Evolutionary conservation across 1,140 invertebrate species (phyloP), one percentile per base, ranked within the genome.

Genomic region (Popillia japonica): DNA sequence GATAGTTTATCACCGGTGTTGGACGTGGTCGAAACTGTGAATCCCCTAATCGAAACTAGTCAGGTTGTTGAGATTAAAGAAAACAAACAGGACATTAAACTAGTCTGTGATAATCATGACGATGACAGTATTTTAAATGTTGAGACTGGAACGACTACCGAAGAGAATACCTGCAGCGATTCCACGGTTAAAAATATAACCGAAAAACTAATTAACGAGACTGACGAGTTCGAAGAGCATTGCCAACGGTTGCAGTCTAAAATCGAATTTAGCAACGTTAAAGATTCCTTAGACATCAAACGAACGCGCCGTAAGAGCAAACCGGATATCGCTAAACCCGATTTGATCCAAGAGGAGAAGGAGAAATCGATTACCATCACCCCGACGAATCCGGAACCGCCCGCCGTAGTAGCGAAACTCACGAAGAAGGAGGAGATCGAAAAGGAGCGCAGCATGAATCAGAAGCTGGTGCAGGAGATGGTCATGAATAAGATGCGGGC

Each of bases 401-500:
- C 40, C 10, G 27, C 41, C 9, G n/a, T n/a, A n/a, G n/a, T n/a
- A n/a, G n/a, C n/a, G n/a, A 76, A 44, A 14, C 44, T 85, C 9
- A 85, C 85, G 76, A 83, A 82, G 40, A 86, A 85, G 77, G 85
- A 86, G 78, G 79, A 82, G 77, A 85, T 86, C 44, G 82, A 85
- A 79, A 84, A 85, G 78, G 85, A 85, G 78, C 73, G 85, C 0
- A 84, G 86, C 59, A 79, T 83, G n/a, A 86, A 86, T 73, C 85
- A 86, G 77, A 85, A 83, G 68, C 77, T 86, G 8, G 80, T 86
- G n/a, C 92, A 94, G 82, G 93, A 94, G 84, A 88, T 95, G 84
- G 90, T 95, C 34, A 93, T 95, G 91, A 93, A 93, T 75, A 94
- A 94, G 84, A 88, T 94, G 68, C 90, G 92, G 79, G 90, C 91